Base-by-base conservation (phyloP, 2,888 invertebrate species). In the Masnerella sp. region DNA sequence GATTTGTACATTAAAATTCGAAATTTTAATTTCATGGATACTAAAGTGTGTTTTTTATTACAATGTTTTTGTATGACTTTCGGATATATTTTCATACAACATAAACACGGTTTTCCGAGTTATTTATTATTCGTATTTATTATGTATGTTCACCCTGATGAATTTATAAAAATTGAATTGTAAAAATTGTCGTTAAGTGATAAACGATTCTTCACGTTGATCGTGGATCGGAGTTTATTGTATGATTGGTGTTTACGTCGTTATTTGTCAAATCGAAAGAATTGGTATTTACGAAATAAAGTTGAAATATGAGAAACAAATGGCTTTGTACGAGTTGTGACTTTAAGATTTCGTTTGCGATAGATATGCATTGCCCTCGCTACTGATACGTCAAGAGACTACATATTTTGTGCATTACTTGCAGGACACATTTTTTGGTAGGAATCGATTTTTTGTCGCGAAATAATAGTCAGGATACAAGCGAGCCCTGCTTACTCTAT, bases 291-390 rank as follows among this genome's bases (percentile, higher is more conserved):
- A 25, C 2, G 14, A 22, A 62, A 34, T 17, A 42, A 32, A 32
- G 40, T 22, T 28, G 49, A 64, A 64, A 64, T 52, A 52, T 52
- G 64, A 64, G 64, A 42, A 64, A 52, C 18, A 52, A 47, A 61
- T 28, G 28, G 34, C 18, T n/a, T 9, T 25, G 25, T 49, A 51
- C 34, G 14, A 32, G 32, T 7, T 32, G 42, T 42, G 30, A 61
- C 40, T 49, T 47, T 8, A 47, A 40, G 30, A 49, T 61, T 61
- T 40, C 12, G 25, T 49, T 17, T 11, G 17, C 11, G 30, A 51
- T 18, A 42, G 20, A 51, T 43, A n/a, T 30, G 28, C 34, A 52
- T 43, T 42, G 43, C 42, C 38, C 34, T 11, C 43, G 32, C 15
- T 18, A 43, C 56, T 28, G 30, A 22, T 18, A 32, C 34, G 25